A percentile compares a stretch with the other conserved stretches of the same genome.
phyloP scores from a whole-genome alignment of 2,113 vertebrate genomes.

The Eurystomus gularis region DNA sequence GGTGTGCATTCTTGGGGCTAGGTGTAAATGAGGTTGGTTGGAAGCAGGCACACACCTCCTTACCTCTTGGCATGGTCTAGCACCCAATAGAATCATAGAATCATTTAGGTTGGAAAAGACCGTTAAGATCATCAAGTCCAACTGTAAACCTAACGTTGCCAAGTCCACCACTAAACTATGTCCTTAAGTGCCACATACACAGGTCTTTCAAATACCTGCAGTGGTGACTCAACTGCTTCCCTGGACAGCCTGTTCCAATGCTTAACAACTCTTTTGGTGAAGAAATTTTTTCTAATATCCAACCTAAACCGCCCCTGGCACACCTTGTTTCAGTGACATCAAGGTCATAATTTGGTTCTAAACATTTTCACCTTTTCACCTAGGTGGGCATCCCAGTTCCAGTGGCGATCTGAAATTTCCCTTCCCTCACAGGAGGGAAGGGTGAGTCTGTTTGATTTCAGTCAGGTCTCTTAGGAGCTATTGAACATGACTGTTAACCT shows the following conservation, averaged over 20 bases:
- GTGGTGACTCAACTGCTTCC: not conserved
- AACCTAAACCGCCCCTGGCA: not conserved
- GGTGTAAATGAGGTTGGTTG: not conserved
- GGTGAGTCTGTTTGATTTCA: not conserved
- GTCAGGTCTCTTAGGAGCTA: not conserved
- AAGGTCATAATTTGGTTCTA: not conserved
- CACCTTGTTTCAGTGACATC: not conserved
- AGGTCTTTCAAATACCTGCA: not conserved
- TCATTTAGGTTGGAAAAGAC: not conserved
- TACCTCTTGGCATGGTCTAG: not conserved
- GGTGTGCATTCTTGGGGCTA: not conserved
- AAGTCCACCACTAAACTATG: not conserved
- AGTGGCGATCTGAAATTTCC: not conserved
- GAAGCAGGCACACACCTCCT: not conserved
- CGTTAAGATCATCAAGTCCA: not conserved
- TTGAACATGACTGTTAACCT: not conserved
- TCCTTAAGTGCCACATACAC: not conserved
- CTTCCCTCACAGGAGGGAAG: not conserved
- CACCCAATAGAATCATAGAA: not conserved
- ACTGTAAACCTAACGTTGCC: not conserved
- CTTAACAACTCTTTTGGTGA: not conserved
- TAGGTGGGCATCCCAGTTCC: not conserved
- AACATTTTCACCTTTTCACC: not conserved
- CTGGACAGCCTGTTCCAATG: not conserved
- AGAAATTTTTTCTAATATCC: not conserved